Conservation (phyloP, 2,113 vertebrate species). For the Pluvianellus socialis region DNA sequence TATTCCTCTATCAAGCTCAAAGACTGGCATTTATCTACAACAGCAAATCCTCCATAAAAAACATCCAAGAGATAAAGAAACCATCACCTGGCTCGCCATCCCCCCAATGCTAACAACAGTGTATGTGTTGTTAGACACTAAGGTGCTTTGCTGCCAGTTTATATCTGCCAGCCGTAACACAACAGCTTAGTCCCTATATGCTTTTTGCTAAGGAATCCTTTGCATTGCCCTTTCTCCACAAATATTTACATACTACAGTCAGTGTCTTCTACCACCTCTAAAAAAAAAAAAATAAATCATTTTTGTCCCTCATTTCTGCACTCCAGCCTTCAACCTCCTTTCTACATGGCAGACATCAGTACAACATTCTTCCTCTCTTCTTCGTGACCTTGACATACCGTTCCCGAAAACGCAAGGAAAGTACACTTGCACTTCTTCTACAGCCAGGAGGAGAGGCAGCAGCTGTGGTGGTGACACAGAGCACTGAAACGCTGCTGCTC, state of each 20-base stretch:
- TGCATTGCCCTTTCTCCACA: background rate
- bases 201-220: background rate
- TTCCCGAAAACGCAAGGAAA: background rate
- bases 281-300: background rate
- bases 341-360: background rate
- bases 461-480: background rate
- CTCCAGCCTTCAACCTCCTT: background rate
- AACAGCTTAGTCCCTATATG: background rate
- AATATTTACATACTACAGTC: background rate
- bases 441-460: background rate
- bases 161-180: background rate
- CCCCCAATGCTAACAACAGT: background rate
- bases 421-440: background rate
- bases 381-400: background rate
- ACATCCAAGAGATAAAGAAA: background rate
- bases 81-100: background rate
- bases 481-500: background rate
- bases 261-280: background rate
- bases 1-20: background rate
- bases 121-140: background rate
- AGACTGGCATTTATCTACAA: background rate
- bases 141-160: background rate
- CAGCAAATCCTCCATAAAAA: background rate
- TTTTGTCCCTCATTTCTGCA: background rate
- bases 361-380: background rate